These are phyloP conservation scores for Thelaira solivaga DNA, from an alignment of 2,888 invertebrate species.

Conservation along the genomic window DNA sequence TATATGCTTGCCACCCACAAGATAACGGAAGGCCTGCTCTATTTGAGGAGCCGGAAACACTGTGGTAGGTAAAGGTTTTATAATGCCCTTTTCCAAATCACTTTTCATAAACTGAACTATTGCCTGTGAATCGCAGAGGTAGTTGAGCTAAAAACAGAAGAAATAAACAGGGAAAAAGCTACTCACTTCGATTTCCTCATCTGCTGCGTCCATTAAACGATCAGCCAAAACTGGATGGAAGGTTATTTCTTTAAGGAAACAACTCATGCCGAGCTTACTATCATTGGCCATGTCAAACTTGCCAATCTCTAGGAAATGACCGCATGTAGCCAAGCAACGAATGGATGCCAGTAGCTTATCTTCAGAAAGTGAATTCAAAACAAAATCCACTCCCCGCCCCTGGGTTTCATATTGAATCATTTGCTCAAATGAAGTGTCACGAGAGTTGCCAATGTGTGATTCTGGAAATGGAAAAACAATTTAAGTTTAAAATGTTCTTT, in stretches of 20 bases:
- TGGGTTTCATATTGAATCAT: constrained; percentile 88
- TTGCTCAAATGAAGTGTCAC: constrained; percentile 90
- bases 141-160: background rate
- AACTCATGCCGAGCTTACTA: constrained; percentile 81
- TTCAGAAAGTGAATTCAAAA: constrained; percentile 93
- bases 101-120: constrained; percentile 79
- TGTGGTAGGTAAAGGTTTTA: constrained; percentile 83
- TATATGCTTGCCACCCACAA: constrained; percentile 86
- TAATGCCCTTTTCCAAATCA: constrained; percentile 82
- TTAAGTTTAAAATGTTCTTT: background rate
- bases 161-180: background rate
- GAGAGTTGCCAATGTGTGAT: constrained; percentile 89
- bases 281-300: constrained; percentile 88
- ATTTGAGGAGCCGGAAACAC: constrained; percentile 83
- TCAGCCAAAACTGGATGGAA: constrained; percentile 90
- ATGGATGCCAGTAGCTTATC: constrained; percentile 89
- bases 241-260: constrained; percentile 84
- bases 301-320: constrained; percentile 90
- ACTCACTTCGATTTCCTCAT: constrained; percentile 74
- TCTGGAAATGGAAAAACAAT: constrained; percentile 63
- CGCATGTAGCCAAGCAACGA: constrained; percentile 80
- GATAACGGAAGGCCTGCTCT: constrained; percentile 84
- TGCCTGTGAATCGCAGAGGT: constrained; percentile 67
- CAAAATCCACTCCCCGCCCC: constrained; percentile 92
- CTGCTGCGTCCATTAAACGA: constrained; percentile 79